phyloP scores from a whole-genome alignment of 2,113 vertebrate genomes.

The Chiloscyllium plagiosum region DNA sequence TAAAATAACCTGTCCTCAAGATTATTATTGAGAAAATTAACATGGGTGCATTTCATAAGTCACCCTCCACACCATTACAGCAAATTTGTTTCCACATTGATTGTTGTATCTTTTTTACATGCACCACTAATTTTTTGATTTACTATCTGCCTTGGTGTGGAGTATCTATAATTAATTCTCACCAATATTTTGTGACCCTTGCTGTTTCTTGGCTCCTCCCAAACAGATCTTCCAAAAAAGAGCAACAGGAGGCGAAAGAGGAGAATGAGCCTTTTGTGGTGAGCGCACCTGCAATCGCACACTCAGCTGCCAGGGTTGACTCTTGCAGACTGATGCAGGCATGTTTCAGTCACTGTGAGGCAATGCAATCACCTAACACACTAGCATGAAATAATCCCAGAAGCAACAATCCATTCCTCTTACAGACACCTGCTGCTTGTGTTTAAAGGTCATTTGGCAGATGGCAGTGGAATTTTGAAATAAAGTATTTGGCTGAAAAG shows the following conservation, averaged over 20 bases:
- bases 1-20: neutral
- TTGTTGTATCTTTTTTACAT: neutral
- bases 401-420: neutral
- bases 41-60: neutral
- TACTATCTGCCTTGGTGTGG: neutral
- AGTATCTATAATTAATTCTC: neutral
- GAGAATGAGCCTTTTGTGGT: neutral
- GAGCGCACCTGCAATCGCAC: neutral
- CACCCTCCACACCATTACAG: neutral
- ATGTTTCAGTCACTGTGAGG: neutral
- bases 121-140: neutral
- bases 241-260: neutral
- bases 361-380: neutral
- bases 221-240: neutral
- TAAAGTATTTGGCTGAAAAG: neutral
- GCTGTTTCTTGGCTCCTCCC: neutral
- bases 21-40: neutral
- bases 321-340: neutral
- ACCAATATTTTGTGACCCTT: neutral
- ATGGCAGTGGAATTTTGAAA: neutral
- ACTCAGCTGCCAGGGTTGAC: neutral
- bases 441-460: neutral
- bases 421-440: neutral
- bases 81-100: neutral
- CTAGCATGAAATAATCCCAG: neutral